Evolutionary conservation across 2,797 vertebrate genomes (phyloP).

Genomic region (Synanceia verrucosa): DNA sequence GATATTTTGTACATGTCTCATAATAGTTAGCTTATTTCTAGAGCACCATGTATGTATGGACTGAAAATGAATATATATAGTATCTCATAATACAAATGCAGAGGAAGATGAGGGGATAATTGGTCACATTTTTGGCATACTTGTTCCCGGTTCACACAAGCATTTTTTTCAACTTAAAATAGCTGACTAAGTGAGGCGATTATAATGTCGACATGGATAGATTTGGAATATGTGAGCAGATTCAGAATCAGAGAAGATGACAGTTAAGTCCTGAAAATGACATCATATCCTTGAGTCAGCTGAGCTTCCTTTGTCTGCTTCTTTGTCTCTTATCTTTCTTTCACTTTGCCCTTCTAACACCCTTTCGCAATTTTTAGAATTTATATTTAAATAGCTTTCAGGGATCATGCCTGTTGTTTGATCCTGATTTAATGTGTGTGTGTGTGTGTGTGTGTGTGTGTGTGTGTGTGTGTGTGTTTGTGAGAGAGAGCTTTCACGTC

Average conservation of each 20-base stretch:
- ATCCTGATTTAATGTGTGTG: conserved; percentile 53
- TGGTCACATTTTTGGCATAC: background rate
- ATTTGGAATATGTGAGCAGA: background rate
- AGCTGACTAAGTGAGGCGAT: background rate
- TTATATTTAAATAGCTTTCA: conserved; percentile 49
- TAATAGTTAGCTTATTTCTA: no score
- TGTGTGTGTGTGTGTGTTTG: conserved; percentile 34
- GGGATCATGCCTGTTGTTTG: conserved; percentile 43
- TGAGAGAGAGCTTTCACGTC: conserved; percentile 31
- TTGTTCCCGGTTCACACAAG: background rate
- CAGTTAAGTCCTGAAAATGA: background rate
- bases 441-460: conserved; percentile 32
- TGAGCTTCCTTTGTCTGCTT: background rate
- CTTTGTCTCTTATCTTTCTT: background rate
- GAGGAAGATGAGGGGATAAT: background rate
- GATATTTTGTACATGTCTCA: background rate
- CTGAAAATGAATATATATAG: no score
- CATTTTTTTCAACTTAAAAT: background rate
- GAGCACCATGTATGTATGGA: no score
- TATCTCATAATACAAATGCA: background rate
- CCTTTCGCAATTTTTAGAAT: conserved; percentile 19
- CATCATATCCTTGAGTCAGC: background rate
- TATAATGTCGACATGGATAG: background rate
- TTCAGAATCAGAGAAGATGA: background rate
- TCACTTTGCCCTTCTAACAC: background rate